These are phyloP conservation scores for Metridium senile DNA, from an alignment of 92 coral and sea anemone species.

Conservation along the genomic window DNA sequence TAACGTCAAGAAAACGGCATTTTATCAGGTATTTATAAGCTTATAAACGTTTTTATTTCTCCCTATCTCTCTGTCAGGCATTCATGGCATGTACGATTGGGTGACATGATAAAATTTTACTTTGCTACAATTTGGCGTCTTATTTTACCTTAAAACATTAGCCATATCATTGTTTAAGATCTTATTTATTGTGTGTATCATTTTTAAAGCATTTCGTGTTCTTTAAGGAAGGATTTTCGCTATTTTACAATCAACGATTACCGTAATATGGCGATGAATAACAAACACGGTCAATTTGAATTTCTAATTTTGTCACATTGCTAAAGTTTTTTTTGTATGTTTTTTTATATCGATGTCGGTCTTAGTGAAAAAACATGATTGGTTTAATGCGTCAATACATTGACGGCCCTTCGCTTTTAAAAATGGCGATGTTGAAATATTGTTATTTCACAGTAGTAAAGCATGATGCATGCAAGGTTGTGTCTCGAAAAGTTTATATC, in stretches of 20 bases:
- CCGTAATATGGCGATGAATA: conserved; percentile 70
- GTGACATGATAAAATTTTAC: conserved; percentile 41
- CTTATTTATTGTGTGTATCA: not conserved
- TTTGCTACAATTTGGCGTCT: not conserved
- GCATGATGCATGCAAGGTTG: not conserved
- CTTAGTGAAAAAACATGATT: conserved; percentile 9
- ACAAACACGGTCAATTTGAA: conserved; percentile 81
- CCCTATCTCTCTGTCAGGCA: conserved; percentile 31
- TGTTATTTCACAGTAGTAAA: not conserved
- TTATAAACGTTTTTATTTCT: conserved; percentile 27
- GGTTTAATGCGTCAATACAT: not conserved
- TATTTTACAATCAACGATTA: conserved; percentile 68
- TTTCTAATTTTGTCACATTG: conserved; percentile 82
- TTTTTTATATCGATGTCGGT: conserved; percentile 13
- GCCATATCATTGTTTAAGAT: not conserved
- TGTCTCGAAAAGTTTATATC: not conserved
- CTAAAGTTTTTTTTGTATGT: conserved; percentile 53
- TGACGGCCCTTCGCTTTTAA: not conserved
- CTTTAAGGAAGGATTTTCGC: conserved; percentile 41
- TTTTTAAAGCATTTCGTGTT: conserved; percentile 13
- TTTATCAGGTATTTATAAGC: conserved; percentile 31
- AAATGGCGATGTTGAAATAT: not conserved
- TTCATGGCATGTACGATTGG: conserved; percentile 41
- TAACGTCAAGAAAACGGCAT: conserved; percentile 5
- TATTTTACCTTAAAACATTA: conserved; percentile 7